Evolutionary conservation across 1,140 invertebrate species (phyloP).

Genomic region (Zaprionus inermis): DNA sequence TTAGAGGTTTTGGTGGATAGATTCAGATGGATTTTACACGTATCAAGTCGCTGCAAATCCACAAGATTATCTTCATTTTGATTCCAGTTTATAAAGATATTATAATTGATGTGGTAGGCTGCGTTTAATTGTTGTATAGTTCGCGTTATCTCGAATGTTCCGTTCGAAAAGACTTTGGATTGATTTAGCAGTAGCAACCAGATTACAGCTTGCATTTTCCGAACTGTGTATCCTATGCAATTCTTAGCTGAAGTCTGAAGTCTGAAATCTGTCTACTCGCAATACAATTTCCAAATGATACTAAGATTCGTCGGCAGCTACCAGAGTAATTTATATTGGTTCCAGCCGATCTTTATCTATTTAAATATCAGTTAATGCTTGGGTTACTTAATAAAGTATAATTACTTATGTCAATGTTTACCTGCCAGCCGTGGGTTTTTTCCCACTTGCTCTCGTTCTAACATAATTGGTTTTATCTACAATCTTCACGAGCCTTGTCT

Average conservation of each 20-base stretch:
- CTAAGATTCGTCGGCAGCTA: background rate
- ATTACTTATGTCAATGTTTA: background rate
- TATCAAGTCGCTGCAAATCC: conserved; percentile 11
- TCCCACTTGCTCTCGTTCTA: background rate
- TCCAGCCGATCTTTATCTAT: background rate
- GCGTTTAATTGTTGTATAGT: conserved; percentile 30
- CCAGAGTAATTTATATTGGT: background rate
- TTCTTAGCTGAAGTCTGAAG: too few relatives aligned
- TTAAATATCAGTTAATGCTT: background rate
- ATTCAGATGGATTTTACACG: conserved; percentile 26
- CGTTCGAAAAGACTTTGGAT: background rate
- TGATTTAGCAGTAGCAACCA: background rate
- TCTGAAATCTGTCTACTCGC: background rate
- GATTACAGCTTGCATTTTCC: background rate
- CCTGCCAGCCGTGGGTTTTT: background rate
- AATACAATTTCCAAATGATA: background rate
- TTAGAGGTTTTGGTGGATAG: background rate
- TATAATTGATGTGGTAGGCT: conserved; percentile 18
- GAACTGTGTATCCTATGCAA: too few relatives aligned
- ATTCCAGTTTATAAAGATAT: conserved; percentile 45
- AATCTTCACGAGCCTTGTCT: background rate
- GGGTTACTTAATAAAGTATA: background rate
- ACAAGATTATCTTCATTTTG: background rate
- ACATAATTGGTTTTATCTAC: background rate
- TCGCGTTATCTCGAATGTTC: background rate